Percentiles rank a stretch among this genome's conserved stretches.
These are phyloP conservation scores for Hippocampus abdominalis DNA, from an alignment of 2,113 vertebrate species.

Conservation along the genomic window DNA sequence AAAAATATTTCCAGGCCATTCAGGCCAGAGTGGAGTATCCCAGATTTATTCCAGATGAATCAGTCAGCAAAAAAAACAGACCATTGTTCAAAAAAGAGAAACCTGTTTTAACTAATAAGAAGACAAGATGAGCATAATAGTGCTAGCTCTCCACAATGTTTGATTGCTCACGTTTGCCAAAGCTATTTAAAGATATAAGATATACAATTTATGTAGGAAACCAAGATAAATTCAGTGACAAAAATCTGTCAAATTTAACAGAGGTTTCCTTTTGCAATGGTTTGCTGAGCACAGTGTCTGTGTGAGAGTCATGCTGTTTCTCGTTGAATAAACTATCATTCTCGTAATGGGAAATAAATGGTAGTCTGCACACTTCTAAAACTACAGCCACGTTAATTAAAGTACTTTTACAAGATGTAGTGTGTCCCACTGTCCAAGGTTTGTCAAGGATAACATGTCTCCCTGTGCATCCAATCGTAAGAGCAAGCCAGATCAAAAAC, in stretches of 20 bases:
- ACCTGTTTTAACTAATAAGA: too few species aligned
- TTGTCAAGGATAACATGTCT: not conserved
- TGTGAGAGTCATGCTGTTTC: not conserved
- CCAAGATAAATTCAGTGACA: not conserved
- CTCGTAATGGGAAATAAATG: not conserved
- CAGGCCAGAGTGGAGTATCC: conserved; percentile 15
- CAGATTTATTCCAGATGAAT: conserved; percentile 16
- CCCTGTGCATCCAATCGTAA: not conserved
- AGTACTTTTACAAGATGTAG: not conserved
- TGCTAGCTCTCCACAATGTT: conserved; percentile 8
- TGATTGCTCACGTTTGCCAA: conserved; percentile 9
- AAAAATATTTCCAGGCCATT: conserved; percentile 34
- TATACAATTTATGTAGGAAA: not conserved
- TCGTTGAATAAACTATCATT: not conserved
- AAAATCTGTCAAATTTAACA: not conserved
- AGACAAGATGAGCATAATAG: too few species aligned
- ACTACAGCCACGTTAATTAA: not conserved
- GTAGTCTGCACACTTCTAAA: not conserved
- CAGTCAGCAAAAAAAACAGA: not conserved
- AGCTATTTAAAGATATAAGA: not conserved
- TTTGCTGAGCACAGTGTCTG: not conserved
- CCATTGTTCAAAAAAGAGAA: too few species aligned
- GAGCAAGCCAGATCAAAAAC: not conserved
- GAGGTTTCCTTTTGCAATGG: not conserved
- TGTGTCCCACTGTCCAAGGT: not conserved